Conservation (phyloP, 2,888 invertebrate species). For the Anthoptus insignis region DNA sequence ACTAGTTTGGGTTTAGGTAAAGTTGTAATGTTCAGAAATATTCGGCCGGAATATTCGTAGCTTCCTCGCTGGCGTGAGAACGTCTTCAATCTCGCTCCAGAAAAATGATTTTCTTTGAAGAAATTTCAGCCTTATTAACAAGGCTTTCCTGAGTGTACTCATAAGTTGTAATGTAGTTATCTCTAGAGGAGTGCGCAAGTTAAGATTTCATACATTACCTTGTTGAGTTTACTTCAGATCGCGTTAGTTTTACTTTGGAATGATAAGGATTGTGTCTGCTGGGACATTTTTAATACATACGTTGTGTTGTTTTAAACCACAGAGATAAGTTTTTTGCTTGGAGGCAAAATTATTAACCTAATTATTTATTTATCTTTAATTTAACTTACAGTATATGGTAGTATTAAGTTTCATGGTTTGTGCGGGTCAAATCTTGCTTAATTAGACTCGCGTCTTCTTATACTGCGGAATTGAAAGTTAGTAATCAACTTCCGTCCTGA, state of each 20-base stretch:
- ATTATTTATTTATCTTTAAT: too few species aligned
- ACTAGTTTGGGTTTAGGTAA: conserved; percentile 27
- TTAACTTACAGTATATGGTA: too few species aligned
- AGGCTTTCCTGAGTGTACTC: conserved; percentile 10
- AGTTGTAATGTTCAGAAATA: conserved; percentile 29
- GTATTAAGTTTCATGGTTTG: too few species aligned
- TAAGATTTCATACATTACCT: background rate
- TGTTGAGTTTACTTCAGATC: too few species aligned
- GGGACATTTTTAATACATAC: too few species aligned
- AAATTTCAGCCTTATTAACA: conserved; percentile 33
- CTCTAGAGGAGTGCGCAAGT: background rate
- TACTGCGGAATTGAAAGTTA: too few species aligned
- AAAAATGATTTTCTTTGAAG: conserved; percentile 24
- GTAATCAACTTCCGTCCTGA: too few species aligned
- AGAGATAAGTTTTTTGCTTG: background rate
- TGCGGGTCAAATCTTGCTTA: too few species aligned
- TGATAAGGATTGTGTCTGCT: background rate
- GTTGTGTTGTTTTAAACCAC: too few species aligned
- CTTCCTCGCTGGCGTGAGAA: background rate
- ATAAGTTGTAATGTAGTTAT: conserved; percentile 15
- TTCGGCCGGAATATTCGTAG: conserved; percentile 20
- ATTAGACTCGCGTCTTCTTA: too few species aligned
- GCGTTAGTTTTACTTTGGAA: background rate
- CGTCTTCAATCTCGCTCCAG: conserved; percentile 13
- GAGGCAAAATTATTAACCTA: too few species aligned